phyloP scores from a whole-genome alignment of 2,113 vertebrate genomes.

The Ciconia boyciana region DNA sequence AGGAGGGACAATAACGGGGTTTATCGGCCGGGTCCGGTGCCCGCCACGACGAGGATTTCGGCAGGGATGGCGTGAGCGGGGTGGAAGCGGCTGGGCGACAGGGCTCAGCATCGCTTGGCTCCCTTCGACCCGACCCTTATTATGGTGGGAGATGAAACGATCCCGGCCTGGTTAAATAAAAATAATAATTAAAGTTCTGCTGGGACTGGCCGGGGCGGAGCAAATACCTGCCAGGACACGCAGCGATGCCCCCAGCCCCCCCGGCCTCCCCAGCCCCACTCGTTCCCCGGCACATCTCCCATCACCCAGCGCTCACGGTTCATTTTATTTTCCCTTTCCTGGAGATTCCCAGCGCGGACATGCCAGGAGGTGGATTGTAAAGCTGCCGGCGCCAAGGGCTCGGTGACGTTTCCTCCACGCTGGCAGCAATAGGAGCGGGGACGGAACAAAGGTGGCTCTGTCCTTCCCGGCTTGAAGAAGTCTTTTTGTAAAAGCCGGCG shows the following conservation, averaged over 20 bases:
- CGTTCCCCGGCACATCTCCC: neutral
- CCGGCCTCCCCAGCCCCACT: neutral
- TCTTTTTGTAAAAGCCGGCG: neutral
- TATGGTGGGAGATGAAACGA: neutral
- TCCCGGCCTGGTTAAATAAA: neutral
- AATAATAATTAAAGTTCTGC: neutral
- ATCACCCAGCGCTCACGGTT: fast-evolving
- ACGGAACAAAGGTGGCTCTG: neutral
- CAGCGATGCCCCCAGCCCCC: neutral
- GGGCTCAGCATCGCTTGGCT: neutral
- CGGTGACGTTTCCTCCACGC: neutral
- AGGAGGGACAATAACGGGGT: neutral
- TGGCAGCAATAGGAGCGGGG: neutral
- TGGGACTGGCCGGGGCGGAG: neutral
- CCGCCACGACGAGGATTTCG: fast-evolving
- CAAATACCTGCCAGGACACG: neutral
- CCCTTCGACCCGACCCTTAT: neutral
- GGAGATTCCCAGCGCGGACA: neutral
- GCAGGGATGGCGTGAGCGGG: fast-evolving
- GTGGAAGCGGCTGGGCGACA: neutral
- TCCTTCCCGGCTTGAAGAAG: neutral
- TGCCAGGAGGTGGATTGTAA: neutral
- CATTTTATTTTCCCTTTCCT: neutral
- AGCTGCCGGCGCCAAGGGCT: neutral
- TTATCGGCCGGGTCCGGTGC: too few species aligned